Conservation (phyloP, 2,888 invertebrate genomes). For the Ormyrus pomaceus region DNA sequence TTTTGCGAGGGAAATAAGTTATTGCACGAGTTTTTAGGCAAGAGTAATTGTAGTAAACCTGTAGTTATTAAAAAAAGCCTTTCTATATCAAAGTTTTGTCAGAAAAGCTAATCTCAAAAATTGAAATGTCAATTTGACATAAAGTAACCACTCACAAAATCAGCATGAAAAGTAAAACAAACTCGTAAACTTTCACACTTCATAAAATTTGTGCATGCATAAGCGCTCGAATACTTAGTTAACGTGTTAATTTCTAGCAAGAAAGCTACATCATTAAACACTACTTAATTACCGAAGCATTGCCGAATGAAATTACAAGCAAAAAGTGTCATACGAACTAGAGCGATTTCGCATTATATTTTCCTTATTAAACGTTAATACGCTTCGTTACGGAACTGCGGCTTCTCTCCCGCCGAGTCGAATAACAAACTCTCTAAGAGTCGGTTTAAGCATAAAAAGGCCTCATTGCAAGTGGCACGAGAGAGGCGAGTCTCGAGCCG, state of each 20-base stretch:
- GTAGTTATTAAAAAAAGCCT: too few species aligned
- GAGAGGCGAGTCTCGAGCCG: neutral
- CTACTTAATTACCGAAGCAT: conserved; percentile 7
- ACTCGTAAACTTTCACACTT: conserved; percentile 38
- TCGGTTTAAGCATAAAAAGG: conserved; percentile 15
- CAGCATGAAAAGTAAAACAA: conserved; percentile 9
- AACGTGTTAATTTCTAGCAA: conserved; percentile 17
- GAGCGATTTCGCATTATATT: neutral
- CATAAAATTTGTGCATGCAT: conserved; percentile 27
- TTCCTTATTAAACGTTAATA: too few species aligned
- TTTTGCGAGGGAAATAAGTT: too few species aligned
- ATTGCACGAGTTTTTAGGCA: too few species aligned
- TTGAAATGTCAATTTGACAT: conserved; percentile 13
- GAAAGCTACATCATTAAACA: neutral
- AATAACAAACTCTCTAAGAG: neutral
- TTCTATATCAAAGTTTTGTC: too few species aligned
- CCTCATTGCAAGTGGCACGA: conserved; percentile 18
- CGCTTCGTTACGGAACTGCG: too few species aligned
- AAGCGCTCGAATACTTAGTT: neutral
- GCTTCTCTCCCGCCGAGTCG: too few species aligned
- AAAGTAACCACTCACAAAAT: conserved; percentile 15
- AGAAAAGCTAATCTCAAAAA: neutral
- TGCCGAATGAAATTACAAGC: neutral
- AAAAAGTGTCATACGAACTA: neutral
- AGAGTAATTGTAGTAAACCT: too few species aligned